A percentile compares a stretch with the other conserved stretches of the same genome.
phyloP scores from a whole-genome alignment of 2,797 vertebrate genomes.

The Arnoldichthys spilopterus region DNA sequence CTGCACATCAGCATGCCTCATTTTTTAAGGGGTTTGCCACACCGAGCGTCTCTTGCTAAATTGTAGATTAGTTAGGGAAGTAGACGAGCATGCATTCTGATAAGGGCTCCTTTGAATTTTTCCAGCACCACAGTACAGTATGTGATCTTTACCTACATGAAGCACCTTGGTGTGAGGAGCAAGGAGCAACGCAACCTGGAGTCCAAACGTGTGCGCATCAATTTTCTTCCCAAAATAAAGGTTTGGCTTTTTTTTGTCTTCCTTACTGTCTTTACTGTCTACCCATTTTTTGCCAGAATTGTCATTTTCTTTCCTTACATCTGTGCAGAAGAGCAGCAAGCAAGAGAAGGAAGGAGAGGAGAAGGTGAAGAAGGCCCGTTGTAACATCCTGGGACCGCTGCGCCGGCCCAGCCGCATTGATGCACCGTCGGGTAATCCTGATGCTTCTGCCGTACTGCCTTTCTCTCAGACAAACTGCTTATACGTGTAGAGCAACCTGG shows the following conservation, averaged over 20 bases:
- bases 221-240: slow-evolving; percentile 94
- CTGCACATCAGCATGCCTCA: neutral
- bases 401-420: slow-evolving; percentile 90
- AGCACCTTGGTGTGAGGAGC: slow-evolving; percentile 91
- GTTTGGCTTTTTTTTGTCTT: slow-evolving; percentile 64
- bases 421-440: slow-evolving; percentile 83
- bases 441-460: neutral
- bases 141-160: slow-evolving; percentile 94
- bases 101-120: slow-evolving; percentile 11
- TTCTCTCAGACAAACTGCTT: neutral
- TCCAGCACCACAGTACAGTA: slow-evolving; percentile 89
- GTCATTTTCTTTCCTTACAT: neutral
- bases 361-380: slow-evolving; percentile 91
- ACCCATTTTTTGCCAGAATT: neutral
- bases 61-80: neutral
- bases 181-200: slow-evolving; percentile 93
- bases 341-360: slow-evolving; percentile 94
- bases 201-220: slow-evolving; percentile 88
- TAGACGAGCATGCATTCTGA: neutral
- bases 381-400: slow-evolving; percentile 90
- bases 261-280: neutral
- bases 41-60: neutral
- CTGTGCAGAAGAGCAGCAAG: slow-evolving; percentile 90
- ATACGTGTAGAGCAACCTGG: neutral
- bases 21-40: neutral